Conservation (phyloP, 2,888 invertebrate species). For the Leucoma salicis region DNA sequence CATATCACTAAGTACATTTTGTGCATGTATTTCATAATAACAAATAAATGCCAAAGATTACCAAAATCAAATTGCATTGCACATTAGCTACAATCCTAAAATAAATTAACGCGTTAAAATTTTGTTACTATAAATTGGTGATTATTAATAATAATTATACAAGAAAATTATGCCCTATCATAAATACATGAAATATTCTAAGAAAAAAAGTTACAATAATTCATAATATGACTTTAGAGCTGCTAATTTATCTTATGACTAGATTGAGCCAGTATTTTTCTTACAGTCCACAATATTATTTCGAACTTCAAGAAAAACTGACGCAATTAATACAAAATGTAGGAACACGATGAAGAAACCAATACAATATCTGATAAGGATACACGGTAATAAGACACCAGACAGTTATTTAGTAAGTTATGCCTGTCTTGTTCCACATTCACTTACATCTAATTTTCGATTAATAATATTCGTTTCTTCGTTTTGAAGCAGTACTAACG, state of each 20-base stretch:
- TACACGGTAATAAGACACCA: conserved; percentile 43
- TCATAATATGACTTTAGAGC: conserved; percentile 62
- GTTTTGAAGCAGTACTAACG: conserved; percentile 71
- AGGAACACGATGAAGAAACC: conserved; percentile 71
- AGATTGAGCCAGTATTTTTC: conserved; percentile 79
- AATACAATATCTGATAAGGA: conserved; percentile 44
- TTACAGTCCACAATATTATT: conserved; percentile 58
- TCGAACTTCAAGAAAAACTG: conserved; percentile 68
- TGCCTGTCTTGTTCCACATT: conserved; percentile 58
- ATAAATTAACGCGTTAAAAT: conserved; percentile 57
- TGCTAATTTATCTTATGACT: conserved; percentile 81
- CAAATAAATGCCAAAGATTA: conserved; percentile 69
- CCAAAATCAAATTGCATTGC: conserved; percentile 58
- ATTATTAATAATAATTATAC: conserved; percentile 42
- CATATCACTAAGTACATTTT: conserved; percentile 76
- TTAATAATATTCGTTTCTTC: conserved; percentile 75
- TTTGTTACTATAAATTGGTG: conserved; percentile 53
- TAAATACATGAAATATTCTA: conserved; percentile 67
- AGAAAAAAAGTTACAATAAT: conserved; percentile 58
- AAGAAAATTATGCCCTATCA: conserved; percentile 54
- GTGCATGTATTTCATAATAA: conserved; percentile 61
- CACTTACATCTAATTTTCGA: conserved; percentile 71
- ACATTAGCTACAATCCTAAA: conserved; percentile 50
- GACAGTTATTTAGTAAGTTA: conserved; percentile 47
- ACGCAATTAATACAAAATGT: conserved; percentile 75